A percentile compares a stretch with the other conserved stretches of the same genome.
Evolutionary conservation across 2,888 invertebrate genomes (phyloP).

Genomic region (Andrena camellia): DNA sequence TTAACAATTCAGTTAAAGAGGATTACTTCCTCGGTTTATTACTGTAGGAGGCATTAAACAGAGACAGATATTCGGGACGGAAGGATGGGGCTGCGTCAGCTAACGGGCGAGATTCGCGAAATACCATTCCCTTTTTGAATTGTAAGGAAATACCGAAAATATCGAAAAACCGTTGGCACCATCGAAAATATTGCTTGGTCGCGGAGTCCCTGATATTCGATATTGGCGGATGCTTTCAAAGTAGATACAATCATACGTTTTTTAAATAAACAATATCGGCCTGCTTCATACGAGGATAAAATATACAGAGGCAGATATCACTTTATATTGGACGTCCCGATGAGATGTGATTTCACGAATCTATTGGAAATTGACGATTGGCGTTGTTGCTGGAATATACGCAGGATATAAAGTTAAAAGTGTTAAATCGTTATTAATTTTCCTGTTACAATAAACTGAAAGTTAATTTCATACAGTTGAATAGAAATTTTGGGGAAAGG

Average conservation of each 20-base stretch:
- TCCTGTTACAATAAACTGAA: background rate
- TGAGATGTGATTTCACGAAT: constrained; percentile 9
- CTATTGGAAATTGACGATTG: constrained; percentile 21
- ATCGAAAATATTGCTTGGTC: background rate
- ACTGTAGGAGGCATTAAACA: constrained; percentile 38
- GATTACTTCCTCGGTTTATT: constrained; percentile 52
- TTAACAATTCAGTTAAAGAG: constrained; percentile 59
- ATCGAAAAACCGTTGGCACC: constrained; percentile 4
- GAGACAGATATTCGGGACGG: constrained; percentile 25
- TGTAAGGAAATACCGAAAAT: constrained; percentile 19
- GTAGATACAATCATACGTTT: constrained; percentile 33
- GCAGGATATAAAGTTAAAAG: background rate
- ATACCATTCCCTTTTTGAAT: background rate
- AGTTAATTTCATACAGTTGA: background rate
- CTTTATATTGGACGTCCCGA: background rate
- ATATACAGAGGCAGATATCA: constrained; percentile 22
- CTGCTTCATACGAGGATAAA: constrained; percentile 23
- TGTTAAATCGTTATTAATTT: background rate
- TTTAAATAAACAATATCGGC: constrained; percentile 46
- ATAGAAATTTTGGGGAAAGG: too few relatives aligned
- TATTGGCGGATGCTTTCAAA: constrained; percentile 19
- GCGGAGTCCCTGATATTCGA: constrained; percentile 17
- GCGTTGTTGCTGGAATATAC: constrained; percentile 20
- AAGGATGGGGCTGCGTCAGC: background rate
- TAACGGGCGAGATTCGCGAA: background rate